Base-by-base conservation (phyloP, 2,797 vertebrate species). In the Pseudopleuronectes americanus region DNA sequence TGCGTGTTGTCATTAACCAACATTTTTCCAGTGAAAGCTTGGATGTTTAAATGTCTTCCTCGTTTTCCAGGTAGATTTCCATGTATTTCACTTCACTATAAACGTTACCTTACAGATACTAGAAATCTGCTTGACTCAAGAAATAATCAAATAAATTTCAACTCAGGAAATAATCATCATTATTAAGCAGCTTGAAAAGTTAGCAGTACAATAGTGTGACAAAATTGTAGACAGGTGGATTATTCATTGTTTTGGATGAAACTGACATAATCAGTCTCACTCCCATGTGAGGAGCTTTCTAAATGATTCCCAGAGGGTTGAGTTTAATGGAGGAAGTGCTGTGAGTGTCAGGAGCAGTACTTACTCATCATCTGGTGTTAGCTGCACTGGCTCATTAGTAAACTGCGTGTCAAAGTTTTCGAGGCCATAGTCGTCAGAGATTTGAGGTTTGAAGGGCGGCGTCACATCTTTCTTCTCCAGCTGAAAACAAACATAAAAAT, bases 361-460 rank as follows among this genome's bases (percentile, higher is more conserved):
- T 84, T 88, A 99, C 98, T 97, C 96, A 22, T 99, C 96, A 4
- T 99, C 97, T 0, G 97, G 98, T 45, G 98, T 99, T 87, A 99
- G 96, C 95, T 99, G 98, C 92, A 99, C 97, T 0, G 98, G 98
- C 88, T 99, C 97, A 68, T 97, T 99, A 89, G 98, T 99, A 92
- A 99, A 99, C 95, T 99, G 98, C 0, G 97, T 97, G 92, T 99
- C 98, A 16, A 99, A 99, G 95, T 99, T 99, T 73, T 99, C 98
- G 86, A 99, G 81, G 36, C 98, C 98, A 0, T 97, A 99, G 88
- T 99, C 97, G 0, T 99, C 98, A 0, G 96, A 95, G 88, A 97
- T 96, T 92, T 99, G 98, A 36, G 98, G 98, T 93, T 97, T 96
- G 91, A 99, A 99, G 0, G 97, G 98, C 0, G 98, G 96, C 0